phyloP scores from a whole-genome alignment of 1,140 invertebrate genomes.

The Cyclina sinensis region DNA sequence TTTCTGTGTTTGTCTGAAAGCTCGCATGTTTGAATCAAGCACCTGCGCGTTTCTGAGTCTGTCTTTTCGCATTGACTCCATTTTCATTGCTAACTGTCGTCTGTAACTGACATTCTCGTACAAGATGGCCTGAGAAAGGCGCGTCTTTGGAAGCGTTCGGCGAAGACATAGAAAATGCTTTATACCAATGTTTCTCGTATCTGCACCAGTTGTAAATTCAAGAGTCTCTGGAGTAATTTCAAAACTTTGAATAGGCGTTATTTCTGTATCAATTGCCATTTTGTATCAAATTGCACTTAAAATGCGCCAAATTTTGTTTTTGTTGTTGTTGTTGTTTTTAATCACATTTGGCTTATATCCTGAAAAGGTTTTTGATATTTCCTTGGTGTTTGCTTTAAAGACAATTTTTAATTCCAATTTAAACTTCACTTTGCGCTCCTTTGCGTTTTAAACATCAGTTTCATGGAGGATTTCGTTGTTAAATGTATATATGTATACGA shows the following conservation, averaged over 20 bases:
- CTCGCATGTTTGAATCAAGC: slow-evolving; percentile 61
- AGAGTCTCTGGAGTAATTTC: slow-evolving; percentile 64
- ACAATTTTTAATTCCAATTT: not conserved
- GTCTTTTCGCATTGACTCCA: slow-evolving; percentile 62
- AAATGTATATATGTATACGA: not conserved
- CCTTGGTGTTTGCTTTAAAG: too few species aligned
- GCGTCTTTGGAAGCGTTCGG: slow-evolving; percentile 57
- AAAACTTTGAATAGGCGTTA: slow-evolving; percentile 55
- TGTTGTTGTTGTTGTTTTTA: too few species aligned
- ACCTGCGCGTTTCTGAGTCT: slow-evolving; percentile 50
- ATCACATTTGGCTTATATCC: too few species aligned
- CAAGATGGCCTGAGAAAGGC: slow-evolving; percentile 64
- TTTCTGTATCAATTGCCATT: slow-evolving; percentile 55
- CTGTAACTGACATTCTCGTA: slow-evolving; percentile 68
- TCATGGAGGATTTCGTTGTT: not conserved
- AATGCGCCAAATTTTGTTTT: too few species aligned
- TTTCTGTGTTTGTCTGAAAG: slow-evolving; percentile 59
- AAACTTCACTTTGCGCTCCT: not conserved
- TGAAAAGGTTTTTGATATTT: too few species aligned
- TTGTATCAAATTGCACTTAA: not conserved
- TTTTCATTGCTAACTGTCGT: slow-evolving; percentile 60
- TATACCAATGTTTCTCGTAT: slow-evolving; percentile 66
- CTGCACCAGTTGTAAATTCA: slow-evolving; percentile 62
- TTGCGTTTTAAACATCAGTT: slow-evolving; percentile 1
- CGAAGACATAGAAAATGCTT: slow-evolving; percentile 65